Base-by-base conservation (phyloP, 2,113 vertebrate genomes). In the Spheniscus mendiculus region DNA sequence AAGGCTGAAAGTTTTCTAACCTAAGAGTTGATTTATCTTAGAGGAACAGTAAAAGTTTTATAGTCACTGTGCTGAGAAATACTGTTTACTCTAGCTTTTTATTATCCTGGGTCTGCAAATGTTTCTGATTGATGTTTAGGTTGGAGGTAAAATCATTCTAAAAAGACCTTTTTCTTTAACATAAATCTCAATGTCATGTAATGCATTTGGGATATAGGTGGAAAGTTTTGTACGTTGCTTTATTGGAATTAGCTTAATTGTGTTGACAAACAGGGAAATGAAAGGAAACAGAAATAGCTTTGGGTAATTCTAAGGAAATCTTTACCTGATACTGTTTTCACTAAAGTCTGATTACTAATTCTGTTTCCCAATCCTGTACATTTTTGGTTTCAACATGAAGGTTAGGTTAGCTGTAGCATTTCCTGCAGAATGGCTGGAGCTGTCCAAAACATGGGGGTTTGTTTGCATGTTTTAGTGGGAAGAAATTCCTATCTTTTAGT, bases 1-100 rank as follows among this genome's bases (percentile, higher is more conserved):
- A 95, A 83, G 63, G 47, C 55, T 66, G 58, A 83, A 90, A 83
- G 26, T 32, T 90, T 93, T 93, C 82, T 88, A 77, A 81, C 36
- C 6, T 61, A 72, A 59, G 21, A 62, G 26, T 15, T 69, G 45
- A 63, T 72, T 21, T 85, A 87, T 80, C 78, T 89, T 91, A 63
- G 44, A 93, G 86, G 86, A 95, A 78, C 30, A 67, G 71, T 94
- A 56, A 78, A 94, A 84, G 18, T 82, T 94, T 96, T 96, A 84
- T 71, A 71, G 22, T 81, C 38, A 25, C 27, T 81, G 26, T 81
- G 67, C 55, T 50, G 58, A 88, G 58, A 92, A 90, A 86, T 78
- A 47, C 15, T 86, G 10, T 92, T 96, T 94, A 53, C 19, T 91
- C 27, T 83, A n/a, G 40, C 22, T 53, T 91, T 85, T 92, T 90